Evolutionary conservation across 2,797 vertebrate genomes (phyloP).

Genomic region (Neosilurus mollespiculum): DNA sequence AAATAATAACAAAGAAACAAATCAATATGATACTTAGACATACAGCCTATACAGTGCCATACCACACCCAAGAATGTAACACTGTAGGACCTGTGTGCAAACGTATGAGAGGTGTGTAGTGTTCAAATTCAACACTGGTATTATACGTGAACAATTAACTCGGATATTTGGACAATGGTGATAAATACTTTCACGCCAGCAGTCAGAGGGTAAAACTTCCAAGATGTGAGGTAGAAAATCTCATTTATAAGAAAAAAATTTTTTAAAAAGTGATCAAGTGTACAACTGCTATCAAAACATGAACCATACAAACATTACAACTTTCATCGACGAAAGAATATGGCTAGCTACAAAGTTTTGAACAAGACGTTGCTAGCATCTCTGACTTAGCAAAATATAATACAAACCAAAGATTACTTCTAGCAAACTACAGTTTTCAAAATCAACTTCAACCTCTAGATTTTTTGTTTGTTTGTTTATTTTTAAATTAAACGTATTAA

Average conservation of each 20-base stretch:
- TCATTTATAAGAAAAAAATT: background rate
- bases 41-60: background rate
- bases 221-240: background rate
- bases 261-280: background rate
- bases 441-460: background rate
- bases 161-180: background rate
- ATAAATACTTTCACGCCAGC: background rate
- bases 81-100: background rate
- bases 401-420: too few relatives aligned
- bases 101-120: background rate
- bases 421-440: background rate
- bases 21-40: background rate
- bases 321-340: too few relatives aligned
- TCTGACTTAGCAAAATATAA: background rate
- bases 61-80: background rate
- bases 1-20: background rate
- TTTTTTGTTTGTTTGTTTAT: too few relatives aligned
- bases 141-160: background rate
- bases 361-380: background rate
- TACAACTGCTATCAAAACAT: background rate
- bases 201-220: background rate
- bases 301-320: background rate
- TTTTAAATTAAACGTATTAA: background rate
- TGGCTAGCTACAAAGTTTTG: background rate
- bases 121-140: background rate